Percentiles rank a stretch among this genome's conserved stretches.
phyloP scores from a whole-genome alignment of 2,113 vertebrate species.

The Thomomys bottae region DNA sequence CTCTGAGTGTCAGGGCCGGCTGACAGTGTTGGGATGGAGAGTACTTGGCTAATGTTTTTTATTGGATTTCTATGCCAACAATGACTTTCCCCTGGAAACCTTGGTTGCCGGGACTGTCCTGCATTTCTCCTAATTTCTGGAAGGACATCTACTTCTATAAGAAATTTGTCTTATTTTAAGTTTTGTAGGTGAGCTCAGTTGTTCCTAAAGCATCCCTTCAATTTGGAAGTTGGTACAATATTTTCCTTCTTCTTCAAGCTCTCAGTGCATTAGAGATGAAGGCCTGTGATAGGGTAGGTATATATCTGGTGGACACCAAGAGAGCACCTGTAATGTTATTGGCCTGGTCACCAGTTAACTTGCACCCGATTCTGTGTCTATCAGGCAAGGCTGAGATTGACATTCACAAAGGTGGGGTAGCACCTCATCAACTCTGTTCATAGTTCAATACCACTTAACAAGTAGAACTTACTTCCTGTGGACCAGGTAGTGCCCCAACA shows the following conservation, averaged over 20 bases:
- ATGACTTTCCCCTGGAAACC: not conserved
- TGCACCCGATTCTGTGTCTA: not conserved
- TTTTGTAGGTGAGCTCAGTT: constrained; percentile 2
- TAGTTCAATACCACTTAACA: not conserved
- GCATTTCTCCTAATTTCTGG: not conserved
- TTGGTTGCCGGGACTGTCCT: not conserved
- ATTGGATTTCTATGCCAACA: constrained; percentile 11
- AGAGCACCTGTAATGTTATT: not conserved
- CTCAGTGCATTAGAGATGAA: not conserved
- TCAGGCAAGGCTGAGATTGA: not conserved
- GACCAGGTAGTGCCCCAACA: not conserved
- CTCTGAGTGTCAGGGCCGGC: not conserved
- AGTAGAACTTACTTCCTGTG: not conserved
- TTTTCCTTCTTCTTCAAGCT: not conserved
- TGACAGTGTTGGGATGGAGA: not conserved
- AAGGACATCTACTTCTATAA: not conserved
- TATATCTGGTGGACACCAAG: not conserved
- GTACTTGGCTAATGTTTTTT: not conserved
- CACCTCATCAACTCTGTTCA: not conserved
- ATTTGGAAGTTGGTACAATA: not conserved
- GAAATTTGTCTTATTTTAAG: not conserved
- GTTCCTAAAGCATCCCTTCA: not conserved
- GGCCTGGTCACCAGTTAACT: not conserved
- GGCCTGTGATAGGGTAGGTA: no score
- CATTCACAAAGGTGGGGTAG: not conserved